Conservation (phyloP, 2,113 vertebrate species). For the Formicarius rufipectus region DNA sequence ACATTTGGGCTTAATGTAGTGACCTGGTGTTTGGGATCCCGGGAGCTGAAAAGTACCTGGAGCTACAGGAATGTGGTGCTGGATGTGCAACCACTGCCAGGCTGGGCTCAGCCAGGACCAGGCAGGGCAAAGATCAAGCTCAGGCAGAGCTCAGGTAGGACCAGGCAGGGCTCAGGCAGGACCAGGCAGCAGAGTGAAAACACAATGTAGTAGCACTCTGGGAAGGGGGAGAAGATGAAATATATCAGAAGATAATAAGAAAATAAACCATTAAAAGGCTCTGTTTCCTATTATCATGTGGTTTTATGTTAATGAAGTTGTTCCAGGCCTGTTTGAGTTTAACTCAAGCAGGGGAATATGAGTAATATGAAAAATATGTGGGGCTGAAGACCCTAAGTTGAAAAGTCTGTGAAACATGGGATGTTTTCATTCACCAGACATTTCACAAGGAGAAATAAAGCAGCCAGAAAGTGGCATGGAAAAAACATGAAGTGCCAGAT, state of each 20-base stretch:
- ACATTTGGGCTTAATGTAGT: background rate
- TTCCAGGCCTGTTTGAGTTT: constrained; percentile 73
- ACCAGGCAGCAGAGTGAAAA: constrained; percentile 41
- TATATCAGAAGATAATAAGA: constrained; percentile 75
- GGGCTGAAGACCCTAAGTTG: constrained; percentile 71
- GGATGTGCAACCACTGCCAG: background rate
- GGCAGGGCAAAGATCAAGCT: background rate
- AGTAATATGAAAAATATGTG: constrained; percentile 75
- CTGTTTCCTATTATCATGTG: constrained; percentile 77
- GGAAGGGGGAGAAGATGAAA: constrained; percentile 66
- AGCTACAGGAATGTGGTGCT: background rate
- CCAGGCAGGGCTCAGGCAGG: background rate
- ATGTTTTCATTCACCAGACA: constrained; percentile 63
- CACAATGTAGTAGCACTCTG: constrained; percentile 67
- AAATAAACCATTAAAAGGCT: constrained; percentile 76
- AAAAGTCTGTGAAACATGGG: constrained; percentile 66
- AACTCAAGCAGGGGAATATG: constrained; percentile 75
- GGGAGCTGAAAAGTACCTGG: background rate
- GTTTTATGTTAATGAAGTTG: constrained; percentile 78
- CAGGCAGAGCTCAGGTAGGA: too few relatives aligned
- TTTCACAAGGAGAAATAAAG: constrained; percentile 61
- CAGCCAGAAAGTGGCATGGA: constrained; percentile 44
- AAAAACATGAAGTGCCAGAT: background rate
- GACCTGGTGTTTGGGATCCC: background rate
- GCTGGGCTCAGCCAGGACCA: background rate